Evolutionary conservation across 2,797 vertebrate species (phyloP), one percentile per base, ranked within the genome.

Genomic region (Cuniculus paca): DNA sequence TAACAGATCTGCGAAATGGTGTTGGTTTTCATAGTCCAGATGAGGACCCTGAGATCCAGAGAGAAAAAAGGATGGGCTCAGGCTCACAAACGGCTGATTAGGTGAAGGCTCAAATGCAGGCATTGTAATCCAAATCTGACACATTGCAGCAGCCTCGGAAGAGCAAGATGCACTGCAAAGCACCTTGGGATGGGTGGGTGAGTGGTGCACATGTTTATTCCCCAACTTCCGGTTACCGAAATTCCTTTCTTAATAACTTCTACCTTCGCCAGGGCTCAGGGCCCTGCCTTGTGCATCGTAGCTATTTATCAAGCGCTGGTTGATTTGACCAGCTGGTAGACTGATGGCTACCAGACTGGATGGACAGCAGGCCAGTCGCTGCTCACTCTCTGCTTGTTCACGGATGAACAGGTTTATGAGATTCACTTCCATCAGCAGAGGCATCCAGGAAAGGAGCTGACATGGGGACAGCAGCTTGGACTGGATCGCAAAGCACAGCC

Each of bases 381-480:
- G 24, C 36, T 88, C 78, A 50, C 26, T 48, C 54, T 78, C 85
- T 65, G 5, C 60, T 65, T 70, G 31, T 50, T 89, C 58, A 52
- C 5, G 34, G 86, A 78, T 63, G 56, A 81, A 58, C 82, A 83
- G 9, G 19, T 48, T 39, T 90, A 88, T 70, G 89, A 80, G 39
- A 91, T 82, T 72, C 28, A 28, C 17, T 72, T 52, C 52, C 75
- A 87, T 54, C 52, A 39, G 0, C 3, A 63, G 63, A 56, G 56
- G 42, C 84, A 68, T 83, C 68, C 58, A 78, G 31, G 50, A 83
- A 60, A 83, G n/a, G 52, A 92, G 52, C 13, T 77, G 84, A 95
- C 52, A 50, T 1, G 2, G 61, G 42, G n/a, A 70, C 39, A 54
- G 52, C 58, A n/a, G 42, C 17, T 54, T 36, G 24, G 14, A n/a